Percentiles rank a stretch among this genome's conserved stretches.
These are phyloP conservation scores for Macrotis lagotis DNA, from an alignment of 2,113 vertebrate genomes.

Conservation along the genomic window DNA sequence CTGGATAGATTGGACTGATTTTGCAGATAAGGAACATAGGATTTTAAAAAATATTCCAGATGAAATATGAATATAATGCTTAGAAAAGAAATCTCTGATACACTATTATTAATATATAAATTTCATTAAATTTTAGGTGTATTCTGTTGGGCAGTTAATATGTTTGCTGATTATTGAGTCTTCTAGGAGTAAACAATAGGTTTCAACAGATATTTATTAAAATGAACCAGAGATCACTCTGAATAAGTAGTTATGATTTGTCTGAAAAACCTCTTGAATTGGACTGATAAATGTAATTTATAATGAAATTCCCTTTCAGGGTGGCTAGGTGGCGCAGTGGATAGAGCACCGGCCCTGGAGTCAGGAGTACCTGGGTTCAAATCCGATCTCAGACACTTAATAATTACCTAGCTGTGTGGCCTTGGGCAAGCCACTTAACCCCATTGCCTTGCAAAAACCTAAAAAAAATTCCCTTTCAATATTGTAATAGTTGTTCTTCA, in stretches of 20 bases:
- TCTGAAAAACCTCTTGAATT: neutral
- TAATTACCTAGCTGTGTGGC: too few species aligned
- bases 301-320: too few species aligned
- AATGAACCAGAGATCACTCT: neutral
- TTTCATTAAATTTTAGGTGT: neutral
- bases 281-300: too few species aligned
- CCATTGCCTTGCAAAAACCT: too few species aligned
- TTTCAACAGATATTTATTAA: neutral
- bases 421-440: too few species aligned
- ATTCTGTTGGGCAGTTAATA: neutral
- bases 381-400: too few species aligned
- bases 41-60: neutral
- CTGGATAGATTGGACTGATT: neutral
- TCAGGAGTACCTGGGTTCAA: too few species aligned
- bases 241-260: neutral
- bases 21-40: neutral
- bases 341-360: too few species aligned
- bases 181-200: neutral
- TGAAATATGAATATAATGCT: neutral
- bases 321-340: too few species aligned
- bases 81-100: neutral
- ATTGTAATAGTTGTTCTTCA: too few species aligned
- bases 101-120: too few species aligned
- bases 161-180: neutral
- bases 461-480: too few species aligned